Conservation (phyloP, 2,797 vertebrate genomes). For the Tamandua tetradactyla region DNA sequence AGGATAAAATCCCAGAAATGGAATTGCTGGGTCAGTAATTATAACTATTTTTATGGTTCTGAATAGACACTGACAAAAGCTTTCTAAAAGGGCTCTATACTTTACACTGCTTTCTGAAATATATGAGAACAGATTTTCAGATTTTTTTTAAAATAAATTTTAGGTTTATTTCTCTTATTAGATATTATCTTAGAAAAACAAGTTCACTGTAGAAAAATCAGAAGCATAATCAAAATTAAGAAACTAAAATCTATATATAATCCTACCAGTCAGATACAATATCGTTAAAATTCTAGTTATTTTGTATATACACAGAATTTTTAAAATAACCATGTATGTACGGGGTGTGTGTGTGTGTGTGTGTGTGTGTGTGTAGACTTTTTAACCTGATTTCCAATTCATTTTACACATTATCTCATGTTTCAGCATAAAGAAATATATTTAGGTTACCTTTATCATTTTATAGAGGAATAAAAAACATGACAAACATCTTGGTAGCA, state of each 20-base stretch:
- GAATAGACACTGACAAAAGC: not conserved
- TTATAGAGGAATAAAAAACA: not conserved
- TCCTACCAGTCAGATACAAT: not conserved
- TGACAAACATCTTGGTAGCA: not conserved
- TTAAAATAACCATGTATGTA: not conserved
- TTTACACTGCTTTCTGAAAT: not conserved
- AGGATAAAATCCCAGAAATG: not conserved
- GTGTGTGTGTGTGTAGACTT: not conserved
- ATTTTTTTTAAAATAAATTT: not conserved
- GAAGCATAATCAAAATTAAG: conserved; percentile 6
- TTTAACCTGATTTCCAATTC: not conserved
- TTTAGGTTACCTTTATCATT: not conserved
- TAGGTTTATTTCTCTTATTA: conserved; percentile 12
- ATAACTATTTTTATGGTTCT: conserved; percentile 38
- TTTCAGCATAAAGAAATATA: not conserved
- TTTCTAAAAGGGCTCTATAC: not conserved
- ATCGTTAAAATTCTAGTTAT: not conserved
- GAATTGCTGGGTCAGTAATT: not conserved
- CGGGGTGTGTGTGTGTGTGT: not conserved
- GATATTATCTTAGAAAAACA: not conserved
- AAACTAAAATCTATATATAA: not conserved
- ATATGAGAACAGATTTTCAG: not conserved
- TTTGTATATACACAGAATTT: not conserved
- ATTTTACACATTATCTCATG: not conserved
- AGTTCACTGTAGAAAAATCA: not conserved